Conservation (phyloP, 2,888 invertebrate species). For the Eremobia ochroleuca region DNA sequence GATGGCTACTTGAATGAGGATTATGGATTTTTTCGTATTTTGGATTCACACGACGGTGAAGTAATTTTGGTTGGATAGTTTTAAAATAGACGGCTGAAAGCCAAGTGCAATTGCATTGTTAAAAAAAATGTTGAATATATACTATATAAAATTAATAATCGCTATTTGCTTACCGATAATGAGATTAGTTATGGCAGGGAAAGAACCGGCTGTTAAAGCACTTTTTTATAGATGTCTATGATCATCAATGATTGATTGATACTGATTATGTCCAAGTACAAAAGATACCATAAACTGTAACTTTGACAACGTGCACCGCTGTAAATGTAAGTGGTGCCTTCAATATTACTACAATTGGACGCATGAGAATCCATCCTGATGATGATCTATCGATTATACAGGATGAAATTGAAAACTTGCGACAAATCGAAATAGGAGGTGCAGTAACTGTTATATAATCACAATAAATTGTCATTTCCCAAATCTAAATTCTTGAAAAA, state of each 20-base stretch:
- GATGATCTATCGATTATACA: too few relatives aligned
- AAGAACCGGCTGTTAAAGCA: background rate
- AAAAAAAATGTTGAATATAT: background rate
- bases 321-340: background rate
- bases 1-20: constrained; percentile 13
- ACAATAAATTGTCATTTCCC: too few relatives aligned
- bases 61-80: background rate
- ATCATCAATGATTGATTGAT: background rate
- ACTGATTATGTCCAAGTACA: background rate
- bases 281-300: too few relatives aligned
- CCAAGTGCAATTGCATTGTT: background rate
- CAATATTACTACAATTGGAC: background rate
- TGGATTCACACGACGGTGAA: constrained; percentile 1
- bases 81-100: background rate
- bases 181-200: background rate
- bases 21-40: constrained; percentile 10
- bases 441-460: too few relatives aligned
- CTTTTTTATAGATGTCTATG: background rate
- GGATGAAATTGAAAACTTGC: too few relatives aligned
- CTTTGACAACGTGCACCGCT: background rate
- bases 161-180: background rate
- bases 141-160: too few relatives aligned
- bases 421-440: too few relatives aligned
- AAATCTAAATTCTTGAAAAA: too few relatives aligned
- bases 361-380: background rate